Percentiles rank a stretch among this genome's conserved stretches.
These are phyloP conservation scores for Thinocorus orbignyianus DNA, from an alignment of 2,113 vertebrate species.

Conservation along the genomic window DNA sequence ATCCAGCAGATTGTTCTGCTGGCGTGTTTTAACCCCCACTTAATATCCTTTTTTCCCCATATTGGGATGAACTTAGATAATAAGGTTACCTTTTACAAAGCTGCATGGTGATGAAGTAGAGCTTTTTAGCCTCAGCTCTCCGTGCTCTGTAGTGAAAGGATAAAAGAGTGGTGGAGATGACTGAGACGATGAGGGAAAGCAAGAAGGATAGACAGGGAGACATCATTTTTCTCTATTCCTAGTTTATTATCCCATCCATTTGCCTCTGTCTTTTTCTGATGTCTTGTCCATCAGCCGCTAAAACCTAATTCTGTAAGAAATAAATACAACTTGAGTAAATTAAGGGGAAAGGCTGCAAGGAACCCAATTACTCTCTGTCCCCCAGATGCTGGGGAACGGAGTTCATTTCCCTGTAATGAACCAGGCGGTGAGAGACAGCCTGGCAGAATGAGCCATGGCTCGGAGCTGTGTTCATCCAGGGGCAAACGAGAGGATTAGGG, in stretches of 20 bases:
- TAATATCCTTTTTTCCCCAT: conserved; percentile 19
- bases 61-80: conserved; percentile 32
- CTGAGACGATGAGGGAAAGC: neutral
- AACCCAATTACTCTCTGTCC: conserved; percentile 66
- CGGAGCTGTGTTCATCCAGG: neutral
- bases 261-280: conserved; percentile 57
- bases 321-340: conserved; percentile 77
- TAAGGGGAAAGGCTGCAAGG: conserved; percentile 68
- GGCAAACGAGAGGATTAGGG: neutral
- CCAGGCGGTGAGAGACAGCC: conserved; percentile 63
- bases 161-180: neutral
- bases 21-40: neutral
- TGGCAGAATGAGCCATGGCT: neutral
- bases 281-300: conserved; percentile 62
- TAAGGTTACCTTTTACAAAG: conserved; percentile 9
- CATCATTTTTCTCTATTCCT: conserved; percentile 6
- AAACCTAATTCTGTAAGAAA: conserved; percentile 71
- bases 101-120: neutral
- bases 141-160: neutral
- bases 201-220: neutral
- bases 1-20: conserved; percentile 56
- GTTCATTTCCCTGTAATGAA: conserved; percentile 75
- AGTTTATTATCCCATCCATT: conserved; percentile 64
- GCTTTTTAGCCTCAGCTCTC: neutral
- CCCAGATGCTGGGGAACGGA: conserved; percentile 2